These are phyloP conservation scores for Callitettix versicolor DNA, from an alignment of 1,140 invertebrate genomes.

Conservation along the genomic window DNA sequence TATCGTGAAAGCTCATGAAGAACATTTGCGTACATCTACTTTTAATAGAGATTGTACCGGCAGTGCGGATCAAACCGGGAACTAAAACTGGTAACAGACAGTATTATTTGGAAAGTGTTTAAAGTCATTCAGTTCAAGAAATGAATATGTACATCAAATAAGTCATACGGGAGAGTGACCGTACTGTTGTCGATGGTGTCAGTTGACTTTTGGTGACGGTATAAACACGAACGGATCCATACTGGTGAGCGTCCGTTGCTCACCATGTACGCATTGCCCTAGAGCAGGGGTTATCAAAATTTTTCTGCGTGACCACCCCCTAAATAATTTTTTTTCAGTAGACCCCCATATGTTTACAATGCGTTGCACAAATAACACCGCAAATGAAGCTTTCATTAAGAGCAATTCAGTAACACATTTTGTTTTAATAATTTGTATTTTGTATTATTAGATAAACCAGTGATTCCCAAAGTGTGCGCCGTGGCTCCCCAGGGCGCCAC, in stretches of 20 bases:
- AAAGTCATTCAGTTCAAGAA: constrained; percentile 43
- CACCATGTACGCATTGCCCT: constrained; percentile 45
- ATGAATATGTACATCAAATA: constrained; percentile 54
- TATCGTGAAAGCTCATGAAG: constrained; percentile 15
- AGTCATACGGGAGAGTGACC: constrained; percentile 68
- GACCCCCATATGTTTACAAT: no score
- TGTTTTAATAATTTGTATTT: no score
- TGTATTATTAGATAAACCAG: no score
- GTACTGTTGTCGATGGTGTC: constrained; percentile 56
- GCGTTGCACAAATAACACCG: no score
- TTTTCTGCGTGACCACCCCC: no score
- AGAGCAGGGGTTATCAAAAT: no score
- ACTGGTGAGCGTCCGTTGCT: constrained; percentile 48
- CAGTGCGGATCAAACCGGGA: neutral
- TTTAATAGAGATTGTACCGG: neutral
- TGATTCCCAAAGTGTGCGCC: no score
- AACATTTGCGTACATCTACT: constrained; percentile 3
- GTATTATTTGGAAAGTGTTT: constrained; percentile 42
- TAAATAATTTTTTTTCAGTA: no score
- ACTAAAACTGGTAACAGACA: constrained; percentile 20
- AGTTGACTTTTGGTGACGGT: constrained; percentile 57
- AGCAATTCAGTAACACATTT: no score
- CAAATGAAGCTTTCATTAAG: no score
- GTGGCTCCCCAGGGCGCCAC: no score
- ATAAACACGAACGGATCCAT: constrained; percentile 42